Evolutionary conservation across 1,140 invertebrate genomes (phyloP).

Genomic region (Tribolium madens): DNA sequence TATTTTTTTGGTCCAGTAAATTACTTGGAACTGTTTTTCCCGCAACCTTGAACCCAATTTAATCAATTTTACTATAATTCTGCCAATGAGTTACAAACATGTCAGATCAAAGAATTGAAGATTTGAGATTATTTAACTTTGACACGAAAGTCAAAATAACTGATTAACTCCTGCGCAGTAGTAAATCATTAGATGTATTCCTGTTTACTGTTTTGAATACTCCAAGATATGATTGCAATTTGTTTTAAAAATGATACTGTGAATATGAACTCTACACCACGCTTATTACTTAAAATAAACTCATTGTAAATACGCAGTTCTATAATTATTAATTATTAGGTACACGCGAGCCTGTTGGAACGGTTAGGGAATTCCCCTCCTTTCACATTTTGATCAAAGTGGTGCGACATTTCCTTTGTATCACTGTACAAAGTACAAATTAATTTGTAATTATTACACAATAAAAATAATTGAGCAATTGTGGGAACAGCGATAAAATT

Average conservation of each 20-base stretch:
- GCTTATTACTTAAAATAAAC: slow-evolving; percentile 40
- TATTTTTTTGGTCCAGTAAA: not conserved
- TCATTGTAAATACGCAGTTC: slow-evolving; percentile 22
- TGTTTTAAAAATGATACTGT: slow-evolving; percentile 43
- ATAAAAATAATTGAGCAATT: not conserved
- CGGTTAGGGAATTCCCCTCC: too few relatives aligned
- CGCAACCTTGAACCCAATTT: not conserved
- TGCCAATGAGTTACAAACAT: not conserved
- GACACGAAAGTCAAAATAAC: slow-evolving; percentile 23
- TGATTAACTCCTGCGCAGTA: slow-evolving; percentile 38
- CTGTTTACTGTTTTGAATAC: slow-evolving; percentile 44
- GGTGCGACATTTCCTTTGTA: not conserved
- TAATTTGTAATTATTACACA: not conserved
- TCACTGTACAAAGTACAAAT: not conserved
- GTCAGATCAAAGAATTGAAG: not conserved
- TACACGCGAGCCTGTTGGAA: too few relatives aligned
- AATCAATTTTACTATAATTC: slow-evolving; percentile 2
- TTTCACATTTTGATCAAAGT: not conserved
- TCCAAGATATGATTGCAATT: slow-evolving; percentile 43
- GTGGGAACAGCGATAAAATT: not conserved
- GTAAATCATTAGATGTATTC: slow-evolving; percentile 42
- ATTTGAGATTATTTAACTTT: slow-evolving; percentile 19
- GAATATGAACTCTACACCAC: slow-evolving; percentile 40
- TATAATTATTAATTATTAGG: slow-evolving; percentile 8
- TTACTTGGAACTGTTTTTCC: not conserved